Evolutionary conservation across 2,113 vertebrate species (phyloP), one percentile per base, ranked within the genome.

Genomic region (Chaenocephalus aceratus): DNA sequence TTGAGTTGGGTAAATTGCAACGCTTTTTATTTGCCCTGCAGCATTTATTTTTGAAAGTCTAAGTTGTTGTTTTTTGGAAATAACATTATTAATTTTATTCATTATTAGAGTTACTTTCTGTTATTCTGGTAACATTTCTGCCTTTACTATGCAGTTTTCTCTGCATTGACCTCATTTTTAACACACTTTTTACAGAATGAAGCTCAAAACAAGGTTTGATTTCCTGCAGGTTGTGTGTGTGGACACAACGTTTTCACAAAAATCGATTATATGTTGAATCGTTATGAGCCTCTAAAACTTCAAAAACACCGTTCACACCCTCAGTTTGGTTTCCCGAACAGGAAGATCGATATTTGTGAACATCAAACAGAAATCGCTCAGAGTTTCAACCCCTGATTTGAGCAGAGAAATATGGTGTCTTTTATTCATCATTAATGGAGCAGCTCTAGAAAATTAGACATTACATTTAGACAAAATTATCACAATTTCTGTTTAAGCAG

Each of bases 361-460:
- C 61, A 70, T 67, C 26, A 78, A 70, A 75, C 70, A 6, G 45
- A 4, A 3, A 41, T 60, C 26, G 51, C 12, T 56, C n/a, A 52
- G 5, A 49, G 45, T 65, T 12, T 36, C 3, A 62, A 6, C 6
- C 36, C 36, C 36, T 36, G 36, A 36, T 36, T n/a, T 52, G 16
- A 72, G 51, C 46, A 15, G 23, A 61, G 26, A 52, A 70, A 64
- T 45, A 3, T 49, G 9, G 0, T 41, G 3, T 45, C 2, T 68
- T 5, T 26, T 59, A 52, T 57, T 71, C 53, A 67, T 82, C 57
- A 9, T 65, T 75, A 56, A 56, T 53, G 23, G 61, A 36, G 36
- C 36, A 6, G 36, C 36, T 36, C 36, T 6, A 36, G 36, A 36
- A 6, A 5, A 36, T 36, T 36, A 48, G 53, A 66, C 61, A 44